Base-by-base conservation (phyloP, 2,888 invertebrate species). In the Tigriopus californicus region DNA sequence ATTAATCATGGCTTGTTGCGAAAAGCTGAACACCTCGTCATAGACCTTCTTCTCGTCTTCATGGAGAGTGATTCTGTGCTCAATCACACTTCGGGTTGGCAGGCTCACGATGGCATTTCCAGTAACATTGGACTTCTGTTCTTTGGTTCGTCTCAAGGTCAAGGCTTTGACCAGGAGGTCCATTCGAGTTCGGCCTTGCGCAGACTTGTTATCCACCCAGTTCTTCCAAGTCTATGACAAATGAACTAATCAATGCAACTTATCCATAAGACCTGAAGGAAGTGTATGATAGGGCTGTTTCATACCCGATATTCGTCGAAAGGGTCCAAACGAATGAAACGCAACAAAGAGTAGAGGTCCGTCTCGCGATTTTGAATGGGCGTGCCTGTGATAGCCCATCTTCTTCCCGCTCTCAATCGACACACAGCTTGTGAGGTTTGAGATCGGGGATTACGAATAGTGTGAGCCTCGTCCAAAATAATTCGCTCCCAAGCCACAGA, bases 391-490 rank as follows among this genome's bases (percentile, higher is more conserved):
- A 95, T 76, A 1, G 82, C 83, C 88, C 88, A 90, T 12, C 89
- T 79, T 1, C 77, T 74, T 60, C 72, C 75, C 6, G 79, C 80
- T 0, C 70, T 65, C 51, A 90, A 70, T 1, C 73, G 72, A 68
- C 82, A 83, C 8, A 82, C 83, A 0, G 85, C 83, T 62, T 75
- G 68, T 0, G 87, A 81, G 1, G 82, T 81, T 63, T 79, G 76
- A 10, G 83, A 79, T 71, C 88, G 89, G 69, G 84, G 79, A 74
- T 95, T 95, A 65, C 92, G 80, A 10, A 95, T 84, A 46, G 80
- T 78, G 71, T 97, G 95, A 0, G 87, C 95, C 74, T 97, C 95
- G 72, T 97, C 95, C 22, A 97, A 74, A 62, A 95, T 82, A 2
- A 91, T 77, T 55, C 95, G 77, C 0, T 81, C 77, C 92, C 94